Conservation (phyloP, 2,797 vertebrate species). For the Limosa lapponica region DNA sequence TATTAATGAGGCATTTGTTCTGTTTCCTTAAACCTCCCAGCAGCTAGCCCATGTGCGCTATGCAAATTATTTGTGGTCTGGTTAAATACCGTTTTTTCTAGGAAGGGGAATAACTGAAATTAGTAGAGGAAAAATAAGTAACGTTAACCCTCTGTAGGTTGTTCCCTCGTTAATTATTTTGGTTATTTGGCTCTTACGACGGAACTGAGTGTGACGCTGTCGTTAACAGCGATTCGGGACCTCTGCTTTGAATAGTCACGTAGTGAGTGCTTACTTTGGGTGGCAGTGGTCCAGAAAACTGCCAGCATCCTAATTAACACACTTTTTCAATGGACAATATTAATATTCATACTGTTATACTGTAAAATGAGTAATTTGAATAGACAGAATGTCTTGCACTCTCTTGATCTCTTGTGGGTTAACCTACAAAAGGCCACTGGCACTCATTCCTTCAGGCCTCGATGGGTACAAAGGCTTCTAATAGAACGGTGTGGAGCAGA, state of each 20-base stretch:
- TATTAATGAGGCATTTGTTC: constrained; percentile 64
- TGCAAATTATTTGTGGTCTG: constrained; percentile 54
- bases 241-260: background rate
- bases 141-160: constrained; percentile 31
- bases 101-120: constrained; percentile 41
- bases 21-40: constrained; percentile 20
- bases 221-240: background rate
- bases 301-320: constrained; percentile 51
- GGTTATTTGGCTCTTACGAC: background rate
- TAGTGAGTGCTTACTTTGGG: background rate
- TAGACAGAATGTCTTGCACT: constrained; percentile 47
- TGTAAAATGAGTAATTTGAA: constrained; percentile 55
- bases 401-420: constrained; percentile 45
- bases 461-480: constrained; percentile 2
- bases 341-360: constrained; percentile 58
- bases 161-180: background rate
- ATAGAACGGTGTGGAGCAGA: background rate
- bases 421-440: constrained; percentile 59
- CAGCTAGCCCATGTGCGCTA: background rate
- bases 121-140: constrained; percentile 7
- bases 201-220: background rate
- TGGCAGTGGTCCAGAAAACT: constrained; percentile 60
- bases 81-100: constrained; percentile 51
- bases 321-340: constrained; percentile 58
- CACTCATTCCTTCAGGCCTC: constrained; percentile 23